Evolutionary conservation across 1,140 invertebrate species (phyloP).

Genomic region (Drosophila varians): DNA sequence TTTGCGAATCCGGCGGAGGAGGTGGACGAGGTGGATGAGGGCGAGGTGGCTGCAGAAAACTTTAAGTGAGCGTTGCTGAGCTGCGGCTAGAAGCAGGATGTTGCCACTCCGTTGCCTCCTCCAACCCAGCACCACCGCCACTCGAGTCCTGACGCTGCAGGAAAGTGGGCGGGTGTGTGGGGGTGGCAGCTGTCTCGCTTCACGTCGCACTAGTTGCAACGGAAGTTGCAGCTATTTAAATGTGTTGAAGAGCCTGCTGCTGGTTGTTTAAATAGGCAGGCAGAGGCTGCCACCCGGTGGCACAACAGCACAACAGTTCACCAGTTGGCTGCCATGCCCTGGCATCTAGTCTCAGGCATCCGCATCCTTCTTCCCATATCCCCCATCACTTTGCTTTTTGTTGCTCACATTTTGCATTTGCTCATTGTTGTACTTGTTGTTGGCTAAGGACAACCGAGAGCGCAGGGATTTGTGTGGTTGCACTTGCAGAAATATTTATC

Average conservation of each 20-base stretch:
- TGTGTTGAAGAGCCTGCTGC: constrained; percentile 57
- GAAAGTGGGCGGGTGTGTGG: background rate
- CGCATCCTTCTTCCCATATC: background rate
- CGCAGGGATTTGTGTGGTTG: background rate
- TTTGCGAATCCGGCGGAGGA: constrained; percentile 23
- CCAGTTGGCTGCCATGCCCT: constrained; percentile 35
- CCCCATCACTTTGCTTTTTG: constrained; percentile 21
- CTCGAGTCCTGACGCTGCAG: background rate
- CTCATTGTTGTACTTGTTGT: constrained; percentile 37
- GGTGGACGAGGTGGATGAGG: background rate
- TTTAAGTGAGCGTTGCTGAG: constrained; percentile 54
- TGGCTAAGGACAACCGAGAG: constrained; percentile 3
- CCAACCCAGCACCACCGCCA: constrained; percentile 20
- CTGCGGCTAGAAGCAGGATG: constrained; percentile 37
- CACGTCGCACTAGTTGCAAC: constrained; percentile 60
- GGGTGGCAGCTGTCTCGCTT: constrained; percentile 18
- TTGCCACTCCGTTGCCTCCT: constrained; percentile 43
- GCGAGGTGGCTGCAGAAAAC: constrained; percentile 27
- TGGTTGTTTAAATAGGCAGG: constrained; percentile 22
- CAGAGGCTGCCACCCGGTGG: constrained; percentile 5
- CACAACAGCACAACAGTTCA: constrained; percentile 33
- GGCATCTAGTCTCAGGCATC: constrained; percentile 6
- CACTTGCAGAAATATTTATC: constrained; percentile 5
- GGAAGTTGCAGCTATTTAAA: constrained; percentile 75
- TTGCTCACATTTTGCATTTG: constrained; percentile 35